A percentile compares a stretch with the other conserved stretches of the same genome.
Conservation (phyloP, 2,113 vertebrate genomes). For the Sclerurus mexicanus region DNA sequence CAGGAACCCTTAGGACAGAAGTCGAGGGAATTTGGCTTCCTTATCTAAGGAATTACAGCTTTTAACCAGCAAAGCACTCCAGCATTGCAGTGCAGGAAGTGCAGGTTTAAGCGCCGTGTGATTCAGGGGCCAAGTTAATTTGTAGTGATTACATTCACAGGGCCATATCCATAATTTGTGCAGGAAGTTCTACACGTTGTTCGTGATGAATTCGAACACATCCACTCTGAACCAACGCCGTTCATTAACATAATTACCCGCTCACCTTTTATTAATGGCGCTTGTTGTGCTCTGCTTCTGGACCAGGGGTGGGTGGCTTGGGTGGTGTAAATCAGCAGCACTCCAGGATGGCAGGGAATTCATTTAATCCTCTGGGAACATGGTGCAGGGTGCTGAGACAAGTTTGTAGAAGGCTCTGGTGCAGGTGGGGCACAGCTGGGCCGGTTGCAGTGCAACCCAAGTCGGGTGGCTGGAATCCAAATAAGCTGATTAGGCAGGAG, state of each 20-base stretch:
- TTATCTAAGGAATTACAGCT: neutral
- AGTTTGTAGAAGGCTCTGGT: neutral
- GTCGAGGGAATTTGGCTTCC: neutral
- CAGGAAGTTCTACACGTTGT: neutral
- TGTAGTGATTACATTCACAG: neutral
- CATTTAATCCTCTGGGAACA: neutral
- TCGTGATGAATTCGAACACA: neutral
- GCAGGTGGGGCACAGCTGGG: neutral
- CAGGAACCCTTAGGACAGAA: neutral
- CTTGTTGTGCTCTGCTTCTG: neutral
- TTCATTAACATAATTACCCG: neutral
- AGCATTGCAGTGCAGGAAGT: neutral
- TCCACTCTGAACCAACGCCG: neutral
- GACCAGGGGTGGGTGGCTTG: neutral
- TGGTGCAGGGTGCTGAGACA: neutral
- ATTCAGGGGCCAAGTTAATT: neutral
- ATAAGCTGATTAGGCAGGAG: slow-evolving; percentile 1
- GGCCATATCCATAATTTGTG: neutral
- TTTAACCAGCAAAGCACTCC: neutral
- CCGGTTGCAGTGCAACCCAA: neutral
- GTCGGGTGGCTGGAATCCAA: neutral
- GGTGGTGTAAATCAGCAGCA: neutral
- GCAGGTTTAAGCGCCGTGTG: neutral
- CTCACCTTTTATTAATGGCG: neutral
- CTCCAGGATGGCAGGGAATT: neutral